Evolutionary conservation across 1,140 invertebrate genomes (phyloP).

Genomic region (Andricus grossulariae): DNA sequence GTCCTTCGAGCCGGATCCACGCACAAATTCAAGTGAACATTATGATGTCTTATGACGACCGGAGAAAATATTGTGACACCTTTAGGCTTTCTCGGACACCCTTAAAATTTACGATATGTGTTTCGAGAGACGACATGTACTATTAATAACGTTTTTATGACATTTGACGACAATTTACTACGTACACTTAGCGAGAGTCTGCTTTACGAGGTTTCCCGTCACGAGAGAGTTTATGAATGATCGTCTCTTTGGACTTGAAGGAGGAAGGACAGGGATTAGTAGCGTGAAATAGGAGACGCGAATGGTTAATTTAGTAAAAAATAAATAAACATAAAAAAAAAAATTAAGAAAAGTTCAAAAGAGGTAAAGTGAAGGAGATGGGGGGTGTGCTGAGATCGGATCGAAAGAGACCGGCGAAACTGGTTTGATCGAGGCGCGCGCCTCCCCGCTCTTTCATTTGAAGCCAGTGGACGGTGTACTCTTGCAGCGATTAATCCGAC

Average conservation of each 20-base stretch:
- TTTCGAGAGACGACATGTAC: background rate
- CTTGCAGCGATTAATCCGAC: conserved; percentile 19
- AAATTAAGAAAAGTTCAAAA: background rate
- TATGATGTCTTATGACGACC: no score
- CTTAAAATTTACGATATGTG: background rate
- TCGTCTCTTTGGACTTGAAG: background rate
- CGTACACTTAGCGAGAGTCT: background rate
- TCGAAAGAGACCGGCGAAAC: conserved; percentile 1
- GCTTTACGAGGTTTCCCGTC: conserved; percentile 1
- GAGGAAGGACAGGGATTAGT: background rate
- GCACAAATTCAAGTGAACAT: no score
- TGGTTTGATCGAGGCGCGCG: background rate
- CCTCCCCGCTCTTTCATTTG: conserved; percentile 2
- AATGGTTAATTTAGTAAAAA: background rate
- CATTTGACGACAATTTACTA: conserved; percentile 9
- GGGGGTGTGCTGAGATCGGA: background rate
- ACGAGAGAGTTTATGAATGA: conserved; percentile 1
- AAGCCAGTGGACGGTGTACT: conserved; percentile 1
- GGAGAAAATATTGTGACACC: no score
- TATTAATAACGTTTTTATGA: background rate
- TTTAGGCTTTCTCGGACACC: background rate
- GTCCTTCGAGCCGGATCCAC: no score
- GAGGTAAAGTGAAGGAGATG: background rate
- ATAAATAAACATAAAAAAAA: background rate
- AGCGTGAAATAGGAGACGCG: background rate